A percentile compares a stretch with the other conserved stretches of the same genome.
phyloP scores from a whole-genome alignment of 2,113 vertebrate species.

The Mus pahari region DNA sequence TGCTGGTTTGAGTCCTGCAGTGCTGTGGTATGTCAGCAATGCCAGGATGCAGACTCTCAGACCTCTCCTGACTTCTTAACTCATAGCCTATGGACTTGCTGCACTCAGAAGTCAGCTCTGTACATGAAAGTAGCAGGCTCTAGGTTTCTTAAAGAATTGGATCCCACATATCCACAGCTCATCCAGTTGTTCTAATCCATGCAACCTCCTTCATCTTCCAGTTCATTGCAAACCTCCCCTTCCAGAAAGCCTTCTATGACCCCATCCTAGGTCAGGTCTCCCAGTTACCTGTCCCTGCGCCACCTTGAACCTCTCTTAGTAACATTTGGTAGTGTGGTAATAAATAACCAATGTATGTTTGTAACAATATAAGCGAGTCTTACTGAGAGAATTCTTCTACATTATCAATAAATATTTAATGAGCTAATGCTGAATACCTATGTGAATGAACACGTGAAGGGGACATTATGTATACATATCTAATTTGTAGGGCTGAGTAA shows the following conservation, averaged over 20 bases:
- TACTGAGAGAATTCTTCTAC: background rate
- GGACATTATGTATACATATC: background rate
- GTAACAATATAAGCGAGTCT: background rate
- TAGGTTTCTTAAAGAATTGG: background rate
- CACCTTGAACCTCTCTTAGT: background rate
- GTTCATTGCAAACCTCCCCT: background rate
- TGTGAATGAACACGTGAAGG: background rate
- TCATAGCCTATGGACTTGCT: background rate
- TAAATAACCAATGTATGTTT: background rate
- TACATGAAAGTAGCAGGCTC: background rate
- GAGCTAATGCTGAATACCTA: background rate
- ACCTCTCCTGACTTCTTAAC: background rate
- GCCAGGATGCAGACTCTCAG: background rate
- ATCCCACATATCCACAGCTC: background rate
- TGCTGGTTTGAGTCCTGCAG: background rate
- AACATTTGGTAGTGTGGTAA: background rate
- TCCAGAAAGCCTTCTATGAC: background rate
- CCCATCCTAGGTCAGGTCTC: background rate
- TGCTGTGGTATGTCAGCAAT: background rate
- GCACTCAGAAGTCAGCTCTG: fast-evolving
- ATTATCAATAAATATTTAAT: slow-evolving; percentile 23
- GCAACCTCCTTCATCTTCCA: background rate
- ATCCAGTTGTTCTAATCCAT: too few relatives aligned
- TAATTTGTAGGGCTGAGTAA: background rate
- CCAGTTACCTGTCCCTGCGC: background rate